Evolutionary conservation across 2,113 vertebrate species (phyloP), one percentile per base, ranked within the genome.

Genomic region (Thamnaconus septentrionalis): DNA sequence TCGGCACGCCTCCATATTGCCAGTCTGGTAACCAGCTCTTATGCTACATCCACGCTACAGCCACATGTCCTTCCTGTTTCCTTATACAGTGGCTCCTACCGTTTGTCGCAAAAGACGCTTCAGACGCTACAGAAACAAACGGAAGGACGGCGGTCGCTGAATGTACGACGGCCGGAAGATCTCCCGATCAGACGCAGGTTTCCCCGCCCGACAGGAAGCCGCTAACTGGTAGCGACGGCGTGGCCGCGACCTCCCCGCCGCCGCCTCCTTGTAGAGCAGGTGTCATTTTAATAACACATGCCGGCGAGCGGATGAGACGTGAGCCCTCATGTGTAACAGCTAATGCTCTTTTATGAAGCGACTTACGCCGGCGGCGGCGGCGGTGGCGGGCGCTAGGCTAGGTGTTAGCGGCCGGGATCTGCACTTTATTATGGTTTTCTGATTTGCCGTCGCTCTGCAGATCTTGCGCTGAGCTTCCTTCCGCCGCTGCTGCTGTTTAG

Each of bases 331-430:
- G 91, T 92, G 91, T 95, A 92, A 92, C 91, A 92, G 94, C 93
- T 96, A 98, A 97, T 94, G 93, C 95, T 93, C 86, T 92, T 97
- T 97, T 96, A 98, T 97, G 94, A 96, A 93, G 92, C 92, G 91
- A 67, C 60, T 83, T 82, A 86, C 85, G 85, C 18, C 2, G 18
- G 18, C 18, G 18, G 18, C 18, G 18, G 18, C 2, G 18, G 18
- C 18, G 18, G 18, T 2, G 18, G 18, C 18, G 18, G 18, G 18
- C 18, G 18, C 18, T 31, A 31, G 80, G 87, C 90, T 86, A 90
- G 92, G 93, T 91, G 92, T 94, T 92, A 90, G 92, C 87, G 87
- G 91, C 91, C 91, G 87, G 92, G 93, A 94, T 94, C 93, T 92
- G 89, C 91, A 9, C 39, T 94, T 96, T 97, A 97, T 95, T 96